Percentiles rank a stretch among this genome's conserved stretches.
Evolutionary conservation across 2,888 invertebrate species (phyloP).

Genomic region (Cabera pusaria): DNA sequence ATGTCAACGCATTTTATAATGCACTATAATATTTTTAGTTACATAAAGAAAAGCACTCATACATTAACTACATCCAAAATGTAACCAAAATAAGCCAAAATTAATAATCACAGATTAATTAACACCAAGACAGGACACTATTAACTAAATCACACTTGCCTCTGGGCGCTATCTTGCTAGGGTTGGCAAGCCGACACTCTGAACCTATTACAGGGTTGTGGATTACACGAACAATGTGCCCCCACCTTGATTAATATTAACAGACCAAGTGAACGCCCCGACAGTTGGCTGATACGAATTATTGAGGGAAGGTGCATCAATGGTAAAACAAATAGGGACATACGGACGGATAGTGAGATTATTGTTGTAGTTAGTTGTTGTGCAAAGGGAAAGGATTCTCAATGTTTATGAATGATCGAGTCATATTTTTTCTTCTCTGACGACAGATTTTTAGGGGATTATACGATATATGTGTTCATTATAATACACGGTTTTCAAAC

Average conservation of each 20-base stretch:
- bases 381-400: no score
- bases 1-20: no score
- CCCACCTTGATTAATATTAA: slow-evolving; percentile 57
- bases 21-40: no score
- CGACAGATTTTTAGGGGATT: no score
- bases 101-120: neutral
- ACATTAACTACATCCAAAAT: no score
- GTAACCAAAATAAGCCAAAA: no score
- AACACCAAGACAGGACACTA: slow-evolving; percentile 1
- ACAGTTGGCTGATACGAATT: slow-evolving; percentile 53
- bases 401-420: no score
- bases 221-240: slow-evolving; percentile 26
- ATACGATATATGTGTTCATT: no score
- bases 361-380: no score
- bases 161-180: slow-evolving; percentile 14
- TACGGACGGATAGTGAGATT: slow-evolving; percentile 38
- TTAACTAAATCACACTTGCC: slow-evolving; percentile 19
- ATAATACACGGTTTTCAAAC: no score
- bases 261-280: slow-evolving; percentile 58
- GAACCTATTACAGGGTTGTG: slow-evolving; percentile 25
- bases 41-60: no score
- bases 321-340: slow-evolving; percentile 63
- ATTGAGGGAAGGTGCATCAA: slow-evolving; percentile 68
- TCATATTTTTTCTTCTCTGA: no score
- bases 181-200: slow-evolving; percentile 23